These are phyloP conservation scores for Balanococcus diminutus DNA, from an alignment of 2,888 invertebrate species.

Conservation along the genomic window DNA sequence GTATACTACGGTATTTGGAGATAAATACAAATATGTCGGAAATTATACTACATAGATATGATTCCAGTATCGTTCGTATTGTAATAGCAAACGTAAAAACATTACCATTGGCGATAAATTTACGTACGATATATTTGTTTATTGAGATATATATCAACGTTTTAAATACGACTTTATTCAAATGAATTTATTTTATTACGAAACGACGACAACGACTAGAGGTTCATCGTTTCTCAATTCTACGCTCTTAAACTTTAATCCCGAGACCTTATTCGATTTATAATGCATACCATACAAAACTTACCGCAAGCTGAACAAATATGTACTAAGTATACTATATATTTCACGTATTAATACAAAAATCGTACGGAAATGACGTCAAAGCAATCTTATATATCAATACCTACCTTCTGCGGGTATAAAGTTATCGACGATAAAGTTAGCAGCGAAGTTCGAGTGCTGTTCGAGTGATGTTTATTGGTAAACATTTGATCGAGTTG, in stretches of 20 bases:
- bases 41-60: too few species aligned
- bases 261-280: neutral
- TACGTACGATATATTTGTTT: neutral
- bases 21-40: too few species aligned
- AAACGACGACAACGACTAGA: neutral
- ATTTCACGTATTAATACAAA: neutral
- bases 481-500: neutral
- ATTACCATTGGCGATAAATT: neutral
- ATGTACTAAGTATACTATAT: neutral
- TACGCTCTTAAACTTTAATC: neutral
- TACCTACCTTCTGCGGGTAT: neutral
- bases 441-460: neutral
- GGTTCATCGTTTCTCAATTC: neutral
- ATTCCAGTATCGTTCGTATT: too few species aligned
- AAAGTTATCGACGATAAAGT: neutral
- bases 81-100: neutral
- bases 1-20: too few species aligned
- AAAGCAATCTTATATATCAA: neutral
- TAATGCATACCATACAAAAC: neutral
- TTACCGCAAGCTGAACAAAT: neutral
- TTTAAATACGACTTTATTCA: neutral
- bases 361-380: neutral
- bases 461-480: neutral
- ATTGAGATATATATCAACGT: neutral
- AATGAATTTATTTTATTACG: neutral